Conservation (phyloP, 2,113 vertebrate species). For the Sceloporus tristichus region DNA sequence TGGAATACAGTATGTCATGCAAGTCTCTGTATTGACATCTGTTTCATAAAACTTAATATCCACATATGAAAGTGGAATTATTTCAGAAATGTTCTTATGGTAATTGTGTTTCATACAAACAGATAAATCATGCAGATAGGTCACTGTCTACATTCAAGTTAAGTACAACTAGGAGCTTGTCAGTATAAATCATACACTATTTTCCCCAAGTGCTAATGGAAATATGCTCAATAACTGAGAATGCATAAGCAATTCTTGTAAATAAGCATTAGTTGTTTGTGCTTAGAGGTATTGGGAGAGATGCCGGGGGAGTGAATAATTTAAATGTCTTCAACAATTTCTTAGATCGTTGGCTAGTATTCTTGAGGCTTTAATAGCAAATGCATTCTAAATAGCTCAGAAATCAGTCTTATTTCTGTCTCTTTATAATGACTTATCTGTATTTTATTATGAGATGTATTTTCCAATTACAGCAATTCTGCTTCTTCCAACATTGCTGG, state of each 20-base stretch:
- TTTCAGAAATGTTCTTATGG: slow-evolving; percentile 57
- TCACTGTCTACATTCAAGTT: slow-evolving; percentile 65
- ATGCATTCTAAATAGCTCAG: slow-evolving; percentile 63
- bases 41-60: slow-evolving; percentile 53
- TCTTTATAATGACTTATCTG: slow-evolving; percentile 27
- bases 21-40: slow-evolving; percentile 44
- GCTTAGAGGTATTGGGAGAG: slow-evolving; percentile 26
- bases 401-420: slow-evolving; percentile 63
- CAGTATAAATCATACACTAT: slow-evolving; percentile 65
- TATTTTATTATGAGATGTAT: slow-evolving; percentile 35
- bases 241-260: slow-evolving; percentile 64
- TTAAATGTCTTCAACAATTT: slow-evolving; percentile 58
- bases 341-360: slow-evolving; percentile 45
- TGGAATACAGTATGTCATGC: slow-evolving; percentile 47
- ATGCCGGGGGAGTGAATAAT: slow-evolving; percentile 18
- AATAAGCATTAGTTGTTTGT: slow-evolving; percentile 57
- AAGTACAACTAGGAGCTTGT: slow-evolving; percentile 62
- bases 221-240: slow-evolving; percentile 57
- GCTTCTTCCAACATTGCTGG: background rate
- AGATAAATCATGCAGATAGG: slow-evolving; percentile 65
- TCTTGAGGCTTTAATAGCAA: slow-evolving; percentile 57
- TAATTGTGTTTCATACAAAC: slow-evolving; percentile 63
- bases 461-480: slow-evolving; percentile 54
- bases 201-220: slow-evolving; percentile 61
- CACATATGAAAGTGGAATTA: slow-evolving; percentile 61